phyloP scores from a whole-genome alignment of 2,888 invertebrate species.

The Andricus quercusramuli region DNA sequence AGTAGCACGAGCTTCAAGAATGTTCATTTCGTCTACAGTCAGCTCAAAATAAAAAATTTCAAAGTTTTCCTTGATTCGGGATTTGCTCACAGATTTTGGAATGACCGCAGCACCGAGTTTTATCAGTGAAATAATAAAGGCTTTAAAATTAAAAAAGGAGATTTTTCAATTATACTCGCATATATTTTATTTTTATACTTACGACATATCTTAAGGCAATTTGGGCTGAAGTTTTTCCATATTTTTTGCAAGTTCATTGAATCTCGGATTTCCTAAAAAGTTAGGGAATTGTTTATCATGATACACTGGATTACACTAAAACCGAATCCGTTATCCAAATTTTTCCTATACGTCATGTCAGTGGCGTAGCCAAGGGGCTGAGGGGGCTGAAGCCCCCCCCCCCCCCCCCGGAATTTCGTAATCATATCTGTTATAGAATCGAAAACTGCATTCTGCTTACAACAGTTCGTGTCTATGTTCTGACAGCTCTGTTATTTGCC shows the following conservation, averaged over 20 bases:
- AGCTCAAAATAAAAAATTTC: slow-evolving; percentile 37
- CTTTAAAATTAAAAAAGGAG: neutral
- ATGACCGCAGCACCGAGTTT: slow-evolving; percentile 24
- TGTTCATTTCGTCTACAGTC: slow-evolving; percentile 30
- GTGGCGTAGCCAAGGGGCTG: no score
- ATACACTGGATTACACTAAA: slow-evolving; percentile 85
- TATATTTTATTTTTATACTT: slow-evolving; percentile 57
- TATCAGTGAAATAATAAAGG: slow-evolving; percentile 16
- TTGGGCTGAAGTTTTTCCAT: slow-evolving; percentile 85
- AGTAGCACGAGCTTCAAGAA: slow-evolving; percentile 17
- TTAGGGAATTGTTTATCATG: slow-evolving; percentile 82
- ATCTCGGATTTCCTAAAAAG: slow-evolving; percentile 83
- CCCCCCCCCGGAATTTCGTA: no score
- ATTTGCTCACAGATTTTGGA: slow-evolving; percentile 38
- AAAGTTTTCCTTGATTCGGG: slow-evolving; percentile 26
- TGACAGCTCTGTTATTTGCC: no score
- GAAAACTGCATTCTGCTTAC: no score
- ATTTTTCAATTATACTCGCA: slow-evolving; percentile 4
- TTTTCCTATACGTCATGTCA: no score
- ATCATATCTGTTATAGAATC: no score
- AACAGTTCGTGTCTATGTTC: no score
- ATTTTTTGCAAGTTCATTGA: slow-evolving; percentile 83
- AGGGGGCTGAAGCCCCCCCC: no score
- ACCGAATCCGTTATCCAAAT: no score
- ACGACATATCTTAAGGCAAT: slow-evolving; percentile 84